A percentile compares a stretch with the other conserved stretches of the same genome.
Evolutionary conservation across 2,113 vertebrate species (phyloP).

Genomic region (Macaca fascicularis): T2T-MFA8v1.1 NC_088387.1:67377501-67378000

Average conservation of each 20-base stretch:
- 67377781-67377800: conserved; percentile 68
- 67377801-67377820: conserved; percentile 64
- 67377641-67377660: conserved; percentile 82
- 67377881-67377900: not conserved
- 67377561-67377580: conserved; percentile 77
- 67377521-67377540: conserved; percentile 59
- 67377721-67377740: conserved; percentile 72
- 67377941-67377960: not conserved
- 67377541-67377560: conserved; percentile 72
- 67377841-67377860: conserved; percentile 49
- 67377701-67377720: conserved; percentile 78
- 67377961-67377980: not conserved
- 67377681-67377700: conserved; percentile 59
- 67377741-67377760: conserved; percentile 76
- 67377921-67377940: not conserved
- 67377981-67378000: not conserved
- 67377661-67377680: conserved; percentile 80
- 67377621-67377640: conserved; percentile 76
- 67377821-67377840: conserved; percentile 65
- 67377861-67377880: not conserved
- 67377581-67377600: conserved; percentile 80
- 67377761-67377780: conserved; percentile 72
- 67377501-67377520: not conserved
- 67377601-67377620: conserved; percentile 77
- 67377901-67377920: not conserved